These are phyloP conservation scores for Rhinoptilus africanus DNA, from an alignment of 2,113 vertebrate genomes.

Conservation along the genomic window DNA sequence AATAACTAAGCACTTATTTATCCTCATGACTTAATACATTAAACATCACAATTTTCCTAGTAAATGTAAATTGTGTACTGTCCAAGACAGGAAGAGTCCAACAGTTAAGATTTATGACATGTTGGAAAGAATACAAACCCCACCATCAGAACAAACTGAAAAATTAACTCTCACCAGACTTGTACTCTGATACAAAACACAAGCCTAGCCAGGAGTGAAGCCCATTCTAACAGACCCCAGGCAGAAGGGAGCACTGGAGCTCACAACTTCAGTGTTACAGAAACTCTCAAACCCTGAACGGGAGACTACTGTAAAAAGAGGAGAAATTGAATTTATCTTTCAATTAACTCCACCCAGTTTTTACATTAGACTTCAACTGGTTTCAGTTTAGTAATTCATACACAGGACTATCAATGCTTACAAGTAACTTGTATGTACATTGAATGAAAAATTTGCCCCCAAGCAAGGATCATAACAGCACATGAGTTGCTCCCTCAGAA, in stretches of 20 bases:
- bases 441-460: not conserved
- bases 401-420: not conserved
- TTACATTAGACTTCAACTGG: not conserved
- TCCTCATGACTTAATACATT: not conserved
- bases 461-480: not conserved
- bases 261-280: not conserved
- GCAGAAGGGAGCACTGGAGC: not conserved
- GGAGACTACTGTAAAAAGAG: not conserved
- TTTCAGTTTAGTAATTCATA: not conserved
- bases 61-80: not conserved
- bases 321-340: not conserved
- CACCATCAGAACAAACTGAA: not conserved
- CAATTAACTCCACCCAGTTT: not conserved
- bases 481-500: not conserved
- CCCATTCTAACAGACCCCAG: not conserved
- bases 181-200: not conserved
- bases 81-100: not conserved
- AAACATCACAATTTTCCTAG: not conserved
- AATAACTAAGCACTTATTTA: not conserved
- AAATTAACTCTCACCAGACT: not conserved
- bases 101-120: not conserved
- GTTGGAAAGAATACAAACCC: not conserved
- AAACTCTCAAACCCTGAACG: not conserved
- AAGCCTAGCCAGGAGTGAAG: not conserved
- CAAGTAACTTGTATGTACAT: fast-evolving